A percentile compares a stretch with the other conserved stretches of the same genome.
These are phyloP conservation scores for Camptogramma bilineatum DNA, from an alignment of 2,888 invertebrate genomes.

Conservation along the genomic window DNA sequence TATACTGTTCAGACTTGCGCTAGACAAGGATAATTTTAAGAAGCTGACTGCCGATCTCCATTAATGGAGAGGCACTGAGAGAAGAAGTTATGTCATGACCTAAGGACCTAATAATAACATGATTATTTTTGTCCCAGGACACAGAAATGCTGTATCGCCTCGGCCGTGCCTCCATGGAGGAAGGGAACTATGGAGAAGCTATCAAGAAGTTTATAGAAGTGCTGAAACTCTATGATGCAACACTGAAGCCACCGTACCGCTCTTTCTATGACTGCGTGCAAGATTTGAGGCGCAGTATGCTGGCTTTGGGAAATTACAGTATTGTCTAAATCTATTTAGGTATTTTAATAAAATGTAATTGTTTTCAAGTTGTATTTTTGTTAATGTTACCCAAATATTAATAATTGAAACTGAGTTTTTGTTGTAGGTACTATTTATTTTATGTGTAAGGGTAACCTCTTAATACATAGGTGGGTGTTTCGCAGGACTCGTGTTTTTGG, in stretches of 20 bases:
- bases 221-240: conserved; percentile 88
- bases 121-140: conserved; percentile 78
- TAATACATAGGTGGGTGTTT: too few relatives aligned
- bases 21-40: too few relatives aligned
- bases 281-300: conserved; percentile 88
- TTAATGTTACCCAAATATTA: neutral
- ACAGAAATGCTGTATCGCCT: conserved; percentile 88
- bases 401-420: neutral
- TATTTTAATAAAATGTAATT: neutral
- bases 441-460: too few relatives aligned
- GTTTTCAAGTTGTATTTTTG: neutral
- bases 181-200: conserved; percentile 87
- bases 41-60: too few relatives aligned
- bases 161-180: conserved; percentile 86
- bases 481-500: too few relatives aligned
- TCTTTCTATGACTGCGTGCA: conserved; percentile 92
- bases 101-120: neutral
- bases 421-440: neutral
- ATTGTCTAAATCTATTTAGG: conserved; percentile 46
- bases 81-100: too few relatives aligned
- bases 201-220: conserved; percentile 88
- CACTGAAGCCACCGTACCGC: conserved; percentile 89
- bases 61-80: too few relatives aligned
- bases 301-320: conserved; percentile 87
- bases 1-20: too few relatives aligned